A percentile compares a stretch with the other conserved stretches of the same genome.
phyloP scores from a whole-genome alignment of 1,140 invertebrate genomes.

The Pachypsylla venusta region DNA sequence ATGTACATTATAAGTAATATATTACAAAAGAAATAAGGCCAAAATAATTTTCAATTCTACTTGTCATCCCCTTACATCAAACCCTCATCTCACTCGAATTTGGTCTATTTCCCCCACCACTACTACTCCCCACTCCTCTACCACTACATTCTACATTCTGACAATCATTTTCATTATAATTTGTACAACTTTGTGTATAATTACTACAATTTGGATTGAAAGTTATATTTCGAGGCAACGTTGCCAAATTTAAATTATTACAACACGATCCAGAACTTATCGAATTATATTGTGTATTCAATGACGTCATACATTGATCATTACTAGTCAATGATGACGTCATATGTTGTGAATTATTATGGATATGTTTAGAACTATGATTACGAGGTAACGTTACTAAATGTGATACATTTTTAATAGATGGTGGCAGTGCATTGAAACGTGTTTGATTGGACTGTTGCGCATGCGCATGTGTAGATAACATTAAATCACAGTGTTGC shows the following conservation, averaged over 20 bases:
- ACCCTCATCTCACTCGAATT: conserved; percentile 1
- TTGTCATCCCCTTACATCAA: too few species aligned
- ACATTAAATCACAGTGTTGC: not conserved
- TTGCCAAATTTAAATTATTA: conserved; percentile 4
- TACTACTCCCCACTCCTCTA: not conserved
- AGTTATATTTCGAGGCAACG: not conserved
- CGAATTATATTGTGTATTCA: not conserved
- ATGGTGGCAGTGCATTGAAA: not conserved
- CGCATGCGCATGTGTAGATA: not conserved
- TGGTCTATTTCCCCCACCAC: not conserved
- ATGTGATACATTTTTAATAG: not conserved
- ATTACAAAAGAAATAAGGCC: too few species aligned
- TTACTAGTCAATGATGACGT: conserved; percentile 1
- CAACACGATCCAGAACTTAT: not conserved
- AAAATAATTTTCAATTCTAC: too few species aligned
- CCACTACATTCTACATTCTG: not conserved
- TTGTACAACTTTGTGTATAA: too few species aligned
- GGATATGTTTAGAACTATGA: conserved; percentile 8
- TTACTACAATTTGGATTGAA: too few species aligned
- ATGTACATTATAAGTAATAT: too few species aligned
- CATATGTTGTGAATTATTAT: not conserved
- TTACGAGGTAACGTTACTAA: not conserved
- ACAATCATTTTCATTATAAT: not conserved
- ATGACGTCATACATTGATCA: not conserved
- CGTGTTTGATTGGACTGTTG: not conserved